Base-by-base conservation (phyloP, 2,797 vertebrate genomes). In the Alcedo quadribrachys region DNA sequence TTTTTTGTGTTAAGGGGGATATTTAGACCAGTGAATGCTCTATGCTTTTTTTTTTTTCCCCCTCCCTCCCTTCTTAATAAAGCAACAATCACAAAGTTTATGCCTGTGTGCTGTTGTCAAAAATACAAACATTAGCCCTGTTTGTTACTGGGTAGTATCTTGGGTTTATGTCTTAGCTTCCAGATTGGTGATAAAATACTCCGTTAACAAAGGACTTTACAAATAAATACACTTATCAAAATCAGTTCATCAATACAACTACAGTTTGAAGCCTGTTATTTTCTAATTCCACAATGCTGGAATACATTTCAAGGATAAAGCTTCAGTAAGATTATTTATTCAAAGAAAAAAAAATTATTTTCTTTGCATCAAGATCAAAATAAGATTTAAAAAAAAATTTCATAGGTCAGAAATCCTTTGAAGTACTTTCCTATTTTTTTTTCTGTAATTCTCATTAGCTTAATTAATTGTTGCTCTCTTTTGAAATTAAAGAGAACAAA, bases 401-500 rank as follows among this genome's bases (percentile, higher is more conserved):
- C 8, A 1, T 55, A 84, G 48, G 48, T 81, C 78, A 81, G 48
- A 80, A 87, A 82, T 93, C 14, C 32, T 94, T 91, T 94, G 90
- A 94, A 91, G 93, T 93, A n/a, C 5, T 50, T 54, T 51, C 46
- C 13, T 66, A 9, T 35, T 37, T 42, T 66, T 53, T 65, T 54
- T 42, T 12, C 57, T 58, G 45, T 89, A 92, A 60, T 94, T 93
- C 80, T 85, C 58, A 89, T 94, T 96, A 92, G 43, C 66, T 92
- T 85, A 90, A 91, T 94, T 95, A 92, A 95, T 91, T 83, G 60
- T 87, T 81, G 48, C 35, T 92, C 50, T 90, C 75, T 81, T 94
- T 92, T 84, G 67, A 95, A 93, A 95, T 95, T 92, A 94, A 65
- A 76, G 66, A 63, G 48, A 85, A 81, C 77, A 91, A 93, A 94